Evolutionary conservation across 1,140 invertebrate species (phyloP).

Genomic region (Muscidifurax raptorellus): DNA sequence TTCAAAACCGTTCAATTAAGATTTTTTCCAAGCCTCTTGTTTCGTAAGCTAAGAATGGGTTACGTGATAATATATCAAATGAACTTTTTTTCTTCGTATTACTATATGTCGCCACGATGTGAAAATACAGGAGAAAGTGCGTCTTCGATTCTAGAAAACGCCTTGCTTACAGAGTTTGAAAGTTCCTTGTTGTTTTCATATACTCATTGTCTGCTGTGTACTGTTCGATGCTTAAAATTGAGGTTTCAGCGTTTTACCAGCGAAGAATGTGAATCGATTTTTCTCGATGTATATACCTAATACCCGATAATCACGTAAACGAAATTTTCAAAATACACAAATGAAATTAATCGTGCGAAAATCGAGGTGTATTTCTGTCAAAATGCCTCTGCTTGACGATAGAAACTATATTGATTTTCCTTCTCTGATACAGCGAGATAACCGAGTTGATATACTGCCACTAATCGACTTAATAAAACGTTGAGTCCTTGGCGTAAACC

Average conservation of each 20-base stretch:
- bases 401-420: no score
- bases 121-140: conserved; percentile 49
- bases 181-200: conserved; percentile 41
- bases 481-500: neutral
- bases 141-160: conserved; percentile 49
- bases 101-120: neutral
- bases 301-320: neutral
- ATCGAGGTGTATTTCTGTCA: no score
- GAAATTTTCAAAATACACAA: neutral
- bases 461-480: neutral
- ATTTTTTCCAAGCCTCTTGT: conserved; percentile 7
- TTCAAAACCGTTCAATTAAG: conserved; percentile 12
- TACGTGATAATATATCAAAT: conserved; percentile 34
- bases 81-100: conserved; percentile 17
- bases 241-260: neutral
- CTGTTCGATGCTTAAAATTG: neutral
- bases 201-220: neutral
- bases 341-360: neutral
- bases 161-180: conserved; percentile 46
- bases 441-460: no score
- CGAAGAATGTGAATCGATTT: neutral
- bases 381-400: no score
- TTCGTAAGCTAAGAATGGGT: conserved; percentile 6
- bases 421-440: no score
- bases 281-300: no score